Base-by-base conservation (phyloP, 2,888 invertebrate species). In the Amiota mariae region DNA sequence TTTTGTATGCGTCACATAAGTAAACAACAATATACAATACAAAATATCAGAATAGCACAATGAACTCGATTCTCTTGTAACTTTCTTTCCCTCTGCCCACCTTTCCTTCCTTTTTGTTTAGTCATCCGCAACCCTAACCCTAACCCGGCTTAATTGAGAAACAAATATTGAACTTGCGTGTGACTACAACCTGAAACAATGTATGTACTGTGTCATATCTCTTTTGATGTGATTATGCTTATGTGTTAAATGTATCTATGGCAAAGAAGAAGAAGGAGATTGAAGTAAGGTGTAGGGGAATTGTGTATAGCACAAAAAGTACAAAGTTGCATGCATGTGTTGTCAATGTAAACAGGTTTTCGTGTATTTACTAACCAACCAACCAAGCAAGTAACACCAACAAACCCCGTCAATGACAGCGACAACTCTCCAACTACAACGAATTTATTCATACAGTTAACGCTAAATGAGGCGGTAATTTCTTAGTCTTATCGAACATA, bases 151-250 rank as follows among this genome's bases (percentile, higher is more conserved):
- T 67, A 67, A 67, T 67, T 48, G 46, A 67, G 49, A 15, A 18
- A 12, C 49, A 67, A 67, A 67, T 49, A 67, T 18, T 49, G 3
- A 49, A 67, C 49, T 67, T 67, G 66, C 66, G 49, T 67, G 66
- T 11, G 11, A 20, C 54, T 15, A 15, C 54, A 54, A 15, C 54
- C 36, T 36, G 8, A 6, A 36, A 36, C n/a, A n/a, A n/a, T n/a
- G 1, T 36, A 6, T 36, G 36, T 36, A 36, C 36, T 36, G 36
- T 20, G 20, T 20, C 61, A 47, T 11, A 9, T 10, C 66, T 15
- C 49, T 20, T 20, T 48, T 67, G 66, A 49, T 49, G 20, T 20
- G 59, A 59, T 59, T 59, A 20, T 59, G 20, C 18, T 10, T 49
- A 64, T 49, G 66, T 67, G 66, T 49, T 49, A 67, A 67, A 18